A percentile compares a stretch with the other conserved stretches of the same genome.
Conservation (phyloP, 2,888 invertebrate species). For the Synanthedon andrenaeformis region DNA sequence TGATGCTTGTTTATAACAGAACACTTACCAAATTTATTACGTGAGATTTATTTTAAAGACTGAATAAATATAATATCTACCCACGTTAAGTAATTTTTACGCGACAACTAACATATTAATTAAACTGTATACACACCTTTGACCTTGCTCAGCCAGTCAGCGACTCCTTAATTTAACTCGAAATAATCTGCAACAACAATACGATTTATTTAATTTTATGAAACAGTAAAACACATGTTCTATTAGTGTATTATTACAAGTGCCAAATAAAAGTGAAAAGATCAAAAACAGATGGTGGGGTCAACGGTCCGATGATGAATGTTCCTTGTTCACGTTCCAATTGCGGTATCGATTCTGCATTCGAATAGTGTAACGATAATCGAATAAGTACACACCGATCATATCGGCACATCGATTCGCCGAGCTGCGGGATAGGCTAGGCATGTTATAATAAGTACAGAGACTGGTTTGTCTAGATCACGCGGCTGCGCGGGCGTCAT, state of each 20-base stretch:
- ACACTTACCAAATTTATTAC: no score
- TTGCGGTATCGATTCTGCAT: constrained; percentile 33
- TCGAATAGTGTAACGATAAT: constrained; percentile 26
- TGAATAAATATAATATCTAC: no score
- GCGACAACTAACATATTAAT: background rate
- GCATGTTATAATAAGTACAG: constrained; percentile 24
- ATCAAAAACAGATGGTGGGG: constrained; percentile 30
- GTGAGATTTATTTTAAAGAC: no score
- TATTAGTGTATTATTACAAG: background rate
- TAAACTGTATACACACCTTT: constrained; percentile 30
- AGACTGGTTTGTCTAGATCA: constrained; percentile 39
- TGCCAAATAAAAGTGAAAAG: constrained; percentile 18
- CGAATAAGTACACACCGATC: constrained; percentile 13
- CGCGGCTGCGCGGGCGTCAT: constrained; percentile 12
- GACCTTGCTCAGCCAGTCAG: constrained; percentile 56
- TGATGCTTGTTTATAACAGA: no score
- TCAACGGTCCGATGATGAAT: constrained; percentile 33
- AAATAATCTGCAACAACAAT: constrained; percentile 43
- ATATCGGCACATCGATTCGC: constrained; percentile 12
- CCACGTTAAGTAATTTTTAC: no score
- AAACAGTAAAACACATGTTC: background rate
- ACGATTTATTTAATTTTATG: constrained; percentile 4
- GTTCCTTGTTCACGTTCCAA: constrained; percentile 23
- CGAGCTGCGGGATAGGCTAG: constrained; percentile 29
- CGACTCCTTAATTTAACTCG: constrained; percentile 28